Evolutionary conservation across 2,113 vertebrate genomes (phyloP).

Genomic region (Shinisaurus crocodilurus): DNA sequence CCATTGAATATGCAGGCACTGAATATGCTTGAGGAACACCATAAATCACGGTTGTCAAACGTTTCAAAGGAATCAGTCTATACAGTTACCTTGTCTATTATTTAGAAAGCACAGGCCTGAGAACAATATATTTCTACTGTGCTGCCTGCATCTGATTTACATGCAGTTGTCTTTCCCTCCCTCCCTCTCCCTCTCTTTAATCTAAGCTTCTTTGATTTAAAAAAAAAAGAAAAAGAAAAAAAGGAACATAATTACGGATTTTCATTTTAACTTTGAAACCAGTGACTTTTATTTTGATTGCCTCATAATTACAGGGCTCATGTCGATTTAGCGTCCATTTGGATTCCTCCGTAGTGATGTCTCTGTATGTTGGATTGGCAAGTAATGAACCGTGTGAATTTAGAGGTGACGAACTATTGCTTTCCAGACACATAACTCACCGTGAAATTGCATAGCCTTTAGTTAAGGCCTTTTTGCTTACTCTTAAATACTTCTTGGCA

Average conservation of each 20-base stretch:
- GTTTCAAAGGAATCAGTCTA: slow-evolving; percentile 73
- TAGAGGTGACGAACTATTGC: slow-evolving; percentile 68
- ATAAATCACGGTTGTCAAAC: slow-evolving; percentile 81
- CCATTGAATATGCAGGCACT: slow-evolving; percentile 70
- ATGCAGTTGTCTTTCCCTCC: slow-evolving; percentile 53
- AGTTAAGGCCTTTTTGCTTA: slow-evolving; percentile 52
- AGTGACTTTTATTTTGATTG: slow-evolving; percentile 76
- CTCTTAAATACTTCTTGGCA: slow-evolving; percentile 58
- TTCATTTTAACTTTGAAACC: slow-evolving; percentile 77
- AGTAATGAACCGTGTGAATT: slow-evolving; percentile 71
- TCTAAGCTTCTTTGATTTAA: slow-evolving; percentile 64
- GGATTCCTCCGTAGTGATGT: slow-evolving; percentile 62
- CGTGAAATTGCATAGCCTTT: slow-evolving; percentile 66
- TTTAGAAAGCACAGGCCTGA: slow-evolving; percentile 71
- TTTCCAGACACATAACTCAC: slow-evolving; percentile 70
- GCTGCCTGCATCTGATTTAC: slow-evolving; percentile 70
- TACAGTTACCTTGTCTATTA: slow-evolving; percentile 76
- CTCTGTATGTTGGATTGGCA: slow-evolving; percentile 65
- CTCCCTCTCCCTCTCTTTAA: slow-evolving; percentile 57
- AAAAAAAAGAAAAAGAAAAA: slow-evolving; percentile 47
- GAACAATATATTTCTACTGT: slow-evolving; percentile 72
- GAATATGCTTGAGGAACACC: slow-evolving; percentile 68
- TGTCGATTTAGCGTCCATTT: slow-evolving; percentile 62
- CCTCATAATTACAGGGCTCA: slow-evolving; percentile 69
- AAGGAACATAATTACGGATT: slow-evolving; percentile 75